Evolutionary conservation across 2,113 vertebrate genomes (phyloP), one percentile per base, ranked within the genome.

Genomic region (Actenoides lindsayi): DNA sequence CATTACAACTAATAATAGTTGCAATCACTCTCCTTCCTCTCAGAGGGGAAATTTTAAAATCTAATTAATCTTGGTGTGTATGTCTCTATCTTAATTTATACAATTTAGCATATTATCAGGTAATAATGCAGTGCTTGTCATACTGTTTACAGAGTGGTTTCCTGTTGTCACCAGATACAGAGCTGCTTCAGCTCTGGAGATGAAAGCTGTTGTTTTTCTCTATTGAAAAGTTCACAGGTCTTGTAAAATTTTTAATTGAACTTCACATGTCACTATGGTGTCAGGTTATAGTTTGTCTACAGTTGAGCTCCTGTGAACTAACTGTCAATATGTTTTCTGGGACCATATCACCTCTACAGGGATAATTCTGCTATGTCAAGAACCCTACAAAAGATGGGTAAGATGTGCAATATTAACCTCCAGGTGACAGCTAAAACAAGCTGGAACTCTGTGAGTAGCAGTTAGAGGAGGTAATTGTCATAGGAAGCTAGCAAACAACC

Each of bases 61-160:
- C 59, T 42, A 71, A 48, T 83, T 83, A 69, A 56, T 91, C 20
- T 42, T 83, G 53, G 31, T 14, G 42, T 54, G 11, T 51, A 14
- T 64, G 31, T 82, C 11, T 89, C 59, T 86, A 15, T 92, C 85
- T 84, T 81, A 83, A 94, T 96, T 93, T 92, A 37, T 87, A 60
- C 90, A 0, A 84, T 92, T 96, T 92, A 76, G 60, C 19, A 28
- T 79, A 71, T 83, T 60, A 91, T 63, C 85, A 81, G 73, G 76
- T 83, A 94, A 60, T 71, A 71, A 74, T 63, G 65, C 50, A 50
- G 51, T 69, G 39, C 35, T 71, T 88, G 69, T 88, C 53, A 18
- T 46, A 24, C 16, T 84, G 65, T 53, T 93, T 89, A 46, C 20
- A 30, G 21, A 28, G 54, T 78, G 30, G 27, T 60, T 95, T 96